phyloP scores from a whole-genome alignment of 2,888 invertebrate genomes.

The Apotomis capreana region DNA sequence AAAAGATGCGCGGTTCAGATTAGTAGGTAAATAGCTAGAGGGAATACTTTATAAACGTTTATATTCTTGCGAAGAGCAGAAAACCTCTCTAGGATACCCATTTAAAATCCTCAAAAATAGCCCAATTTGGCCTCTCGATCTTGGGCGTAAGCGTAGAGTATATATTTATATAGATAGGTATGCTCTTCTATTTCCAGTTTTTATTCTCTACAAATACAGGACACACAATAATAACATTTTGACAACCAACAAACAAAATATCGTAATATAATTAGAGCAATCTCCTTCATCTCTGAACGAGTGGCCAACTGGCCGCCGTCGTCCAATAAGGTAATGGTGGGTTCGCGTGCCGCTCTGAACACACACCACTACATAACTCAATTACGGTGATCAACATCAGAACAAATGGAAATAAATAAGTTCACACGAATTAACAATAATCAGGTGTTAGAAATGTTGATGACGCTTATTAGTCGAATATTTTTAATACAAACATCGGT shows the following conservation, averaged over 20 bases:
- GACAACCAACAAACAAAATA: conserved; percentile 1
- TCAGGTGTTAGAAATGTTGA: neutral
- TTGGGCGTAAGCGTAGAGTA: too few relatives aligned
- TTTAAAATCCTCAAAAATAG: too few relatives aligned
- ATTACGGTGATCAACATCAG: conserved; percentile 26
- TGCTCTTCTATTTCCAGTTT: neutral
- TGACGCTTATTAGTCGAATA: neutral
- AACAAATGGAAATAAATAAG: conserved; percentile 26
- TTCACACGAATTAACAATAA: conserved; percentile 6
- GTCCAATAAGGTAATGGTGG: conserved; percentile 29
- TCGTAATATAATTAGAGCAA: conserved; percentile 17
- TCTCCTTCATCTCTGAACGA: conserved; percentile 25
- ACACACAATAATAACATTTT: neutral
- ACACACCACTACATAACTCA: conserved; percentile 30
- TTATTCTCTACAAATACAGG: neutral
- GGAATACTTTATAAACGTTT: too few relatives aligned
- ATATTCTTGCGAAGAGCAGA: too few relatives aligned
- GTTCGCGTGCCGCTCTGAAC: conserved; percentile 34
- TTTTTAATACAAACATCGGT: too few relatives aligned
- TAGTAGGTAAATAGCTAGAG: too few relatives aligned
- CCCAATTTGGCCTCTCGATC: too few relatives aligned
- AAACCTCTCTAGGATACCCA: too few relatives aligned
- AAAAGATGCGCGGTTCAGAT: too few relatives aligned
- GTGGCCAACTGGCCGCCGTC: neutral
- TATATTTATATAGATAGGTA: too few relatives aligned